Base-by-base conservation (phyloP, 2,113 vertebrate genomes). In the Pterocles orientalis region DNA sequence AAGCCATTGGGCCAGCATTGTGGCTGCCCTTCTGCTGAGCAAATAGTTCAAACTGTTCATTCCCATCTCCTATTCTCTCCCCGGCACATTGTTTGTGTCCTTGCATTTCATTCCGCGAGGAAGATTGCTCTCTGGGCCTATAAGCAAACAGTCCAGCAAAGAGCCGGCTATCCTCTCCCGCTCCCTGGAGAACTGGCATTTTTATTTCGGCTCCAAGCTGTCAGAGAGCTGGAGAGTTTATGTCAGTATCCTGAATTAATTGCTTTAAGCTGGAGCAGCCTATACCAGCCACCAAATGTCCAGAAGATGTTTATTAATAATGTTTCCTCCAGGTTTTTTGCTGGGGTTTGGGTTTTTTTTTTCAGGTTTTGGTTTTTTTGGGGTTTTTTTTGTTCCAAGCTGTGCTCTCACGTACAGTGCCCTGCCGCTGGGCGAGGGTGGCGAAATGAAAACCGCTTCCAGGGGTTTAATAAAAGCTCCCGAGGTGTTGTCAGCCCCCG, bases 31-130 rank as follows among this genome's bases (percentile, higher is more conserved):
- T 99, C 99, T 99, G 99, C 99, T 99, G 99, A 99, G 99, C 99
- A 99, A 99, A 99, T 99, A 99, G 99, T 99, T 99, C 99, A 99
- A 99, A 99, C 99, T 99, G 99, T 99, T 99, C 99, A 99, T 99
- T 99, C 99, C 98, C 99, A 98, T 99, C 98, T 99, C 98, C 99
- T 98, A 99, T 99, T 99, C 99, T 99, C 99, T 99, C 98, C 98
- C 98, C 96, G 98, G 99, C 98, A 99, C 99, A 98, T 99, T 99
- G 99, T 99, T 99, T 99, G 99, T 99, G 99, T 99, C 99, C 99
- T 99, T 99, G 99, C 99, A 99, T 99, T 99, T 99, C 99, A 99
- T 99, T 99, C 99, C 98, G 99, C 98, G 96, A 98, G 99, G 98
- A 99, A 99, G 99, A 99, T 99, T 99, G 99, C 99, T 99, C 99